A percentile compares a stretch with the other conserved stretches of the same genome.
These are phyloP conservation scores for Aplidium turbinatum DNA, from an alignment of 23 tunicate species.

Conservation along the genomic window DNA sequence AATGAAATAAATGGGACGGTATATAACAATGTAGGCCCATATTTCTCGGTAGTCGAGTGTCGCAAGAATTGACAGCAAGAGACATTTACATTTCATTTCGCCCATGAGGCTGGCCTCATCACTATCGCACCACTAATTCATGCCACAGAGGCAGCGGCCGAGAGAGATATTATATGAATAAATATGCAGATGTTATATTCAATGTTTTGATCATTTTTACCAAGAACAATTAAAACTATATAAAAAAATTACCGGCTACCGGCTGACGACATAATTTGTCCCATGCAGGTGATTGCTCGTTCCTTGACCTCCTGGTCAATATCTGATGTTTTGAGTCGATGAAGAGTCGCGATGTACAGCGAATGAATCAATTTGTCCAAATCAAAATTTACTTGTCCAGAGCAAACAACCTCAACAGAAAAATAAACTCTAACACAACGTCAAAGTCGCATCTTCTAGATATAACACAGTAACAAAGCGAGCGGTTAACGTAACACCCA, in stretches of 20 bases:
- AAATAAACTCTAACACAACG: background rate
- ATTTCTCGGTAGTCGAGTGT: too few species aligned
- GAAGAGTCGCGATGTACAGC: conserved; percentile 71
- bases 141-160: too few species aligned
- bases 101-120: too few species aligned
- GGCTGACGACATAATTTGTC: conserved; percentile 84
- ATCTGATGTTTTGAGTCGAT: conserved; percentile 78
- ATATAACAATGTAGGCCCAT: too few species aligned
- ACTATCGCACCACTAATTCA: too few species aligned
- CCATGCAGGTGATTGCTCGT: conserved; percentile 94
- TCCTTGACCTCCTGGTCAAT: conserved; percentile 98
- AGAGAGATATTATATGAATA: too few species aligned
- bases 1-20: too few species aligned
- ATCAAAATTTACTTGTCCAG: conserved; percentile 19
- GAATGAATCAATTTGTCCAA: conserved; percentile 37
- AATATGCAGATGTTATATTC: too few species aligned
- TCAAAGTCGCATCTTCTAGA: background rate
- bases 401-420: conserved; percentile 63
- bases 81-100: too few species aligned
- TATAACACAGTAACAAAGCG: background rate
- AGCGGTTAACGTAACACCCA: background rate
- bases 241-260: conserved; percentile 56
- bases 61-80: too few species aligned
- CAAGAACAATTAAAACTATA: too few species aligned
- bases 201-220: too few species aligned